Evolutionary conservation across 2,113 vertebrate genomes (phyloP).

Genomic region (Urocynchramus pylzowi): DNA sequence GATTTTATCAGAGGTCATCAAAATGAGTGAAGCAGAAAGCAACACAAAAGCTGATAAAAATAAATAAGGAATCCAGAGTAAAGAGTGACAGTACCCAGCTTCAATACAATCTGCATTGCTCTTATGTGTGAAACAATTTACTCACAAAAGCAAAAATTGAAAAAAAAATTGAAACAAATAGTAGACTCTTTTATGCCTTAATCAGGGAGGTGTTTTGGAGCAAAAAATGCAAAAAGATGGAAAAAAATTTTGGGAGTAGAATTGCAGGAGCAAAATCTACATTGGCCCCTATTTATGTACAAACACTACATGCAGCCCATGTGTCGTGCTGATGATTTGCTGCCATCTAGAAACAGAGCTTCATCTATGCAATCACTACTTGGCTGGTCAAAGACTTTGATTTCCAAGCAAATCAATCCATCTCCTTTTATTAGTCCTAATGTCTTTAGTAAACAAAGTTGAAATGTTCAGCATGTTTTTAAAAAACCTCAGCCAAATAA

Average conservation of each 20-base stretch:
- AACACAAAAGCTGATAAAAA: not conserved
- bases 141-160: not conserved
- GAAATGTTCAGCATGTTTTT: not conserved
- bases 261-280: not conserved
- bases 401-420: not conserved
- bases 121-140: not conserved
- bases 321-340: not conserved
- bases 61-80: not conserved
- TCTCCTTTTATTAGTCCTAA: not conserved
- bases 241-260: not conserved
- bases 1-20: not conserved
- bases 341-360: not conserved
- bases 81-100: not conserved
- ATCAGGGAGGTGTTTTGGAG: not conserved
- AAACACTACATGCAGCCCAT: not conserved
- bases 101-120: not conserved
- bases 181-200: not conserved
- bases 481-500: not conserved
- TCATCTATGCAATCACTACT: rapidly evolving
- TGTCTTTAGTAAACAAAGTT: not conserved
- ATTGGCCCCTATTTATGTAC: not conserved
- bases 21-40: not conserved
- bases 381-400: not conserved
- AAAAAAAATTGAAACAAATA: not conserved
- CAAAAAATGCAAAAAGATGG: not conserved